Conservation (phyloP, 2,888 invertebrate genomes). For the Drosophila aldrichi region DNA sequence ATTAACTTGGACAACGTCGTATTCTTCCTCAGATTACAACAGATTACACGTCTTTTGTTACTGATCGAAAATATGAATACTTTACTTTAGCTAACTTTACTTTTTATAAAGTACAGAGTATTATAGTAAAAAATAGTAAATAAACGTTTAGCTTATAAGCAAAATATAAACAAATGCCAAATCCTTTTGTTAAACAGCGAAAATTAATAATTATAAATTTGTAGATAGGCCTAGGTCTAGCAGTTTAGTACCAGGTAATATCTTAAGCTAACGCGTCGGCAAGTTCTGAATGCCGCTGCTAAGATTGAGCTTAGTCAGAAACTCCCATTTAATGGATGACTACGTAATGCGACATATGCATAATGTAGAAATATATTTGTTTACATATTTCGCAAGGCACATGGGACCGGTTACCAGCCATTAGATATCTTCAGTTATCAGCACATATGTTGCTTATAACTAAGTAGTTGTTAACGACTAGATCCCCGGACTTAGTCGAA, state of each 20-base stretch:
- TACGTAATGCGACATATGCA: constrained; percentile 49
- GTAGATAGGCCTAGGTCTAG: neutral
- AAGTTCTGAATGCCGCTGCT: constrained; percentile 43
- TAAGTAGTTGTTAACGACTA: constrained; percentile 8
- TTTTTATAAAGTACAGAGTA: neutral
- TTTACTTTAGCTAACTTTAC: neutral
- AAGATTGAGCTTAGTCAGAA: constrained; percentile 29
- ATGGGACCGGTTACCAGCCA: constrained; percentile 1
- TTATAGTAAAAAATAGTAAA: neutral
- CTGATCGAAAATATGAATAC: too few species aligned
- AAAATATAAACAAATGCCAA: neutral
- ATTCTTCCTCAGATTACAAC: too few species aligned
- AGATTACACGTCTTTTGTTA: too few species aligned
- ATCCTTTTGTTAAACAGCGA: neutral
- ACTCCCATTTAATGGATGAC: constrained; percentile 61
- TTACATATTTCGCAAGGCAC: constrained; percentile 5
- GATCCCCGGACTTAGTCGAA: constrained; percentile 14
- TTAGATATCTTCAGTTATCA: constrained; percentile 36
- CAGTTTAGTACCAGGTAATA: neutral
- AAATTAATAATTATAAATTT: constrained; percentile 15
- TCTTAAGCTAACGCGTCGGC: constrained; percentile 33
- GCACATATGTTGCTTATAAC: constrained; percentile 17
- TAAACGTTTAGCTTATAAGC: neutral
- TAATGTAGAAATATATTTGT: constrained; percentile 49
- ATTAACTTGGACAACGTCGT: too few species aligned